Conservation (phyloP, 2,113 vertebrate species). For the Tyto alba region DNA sequence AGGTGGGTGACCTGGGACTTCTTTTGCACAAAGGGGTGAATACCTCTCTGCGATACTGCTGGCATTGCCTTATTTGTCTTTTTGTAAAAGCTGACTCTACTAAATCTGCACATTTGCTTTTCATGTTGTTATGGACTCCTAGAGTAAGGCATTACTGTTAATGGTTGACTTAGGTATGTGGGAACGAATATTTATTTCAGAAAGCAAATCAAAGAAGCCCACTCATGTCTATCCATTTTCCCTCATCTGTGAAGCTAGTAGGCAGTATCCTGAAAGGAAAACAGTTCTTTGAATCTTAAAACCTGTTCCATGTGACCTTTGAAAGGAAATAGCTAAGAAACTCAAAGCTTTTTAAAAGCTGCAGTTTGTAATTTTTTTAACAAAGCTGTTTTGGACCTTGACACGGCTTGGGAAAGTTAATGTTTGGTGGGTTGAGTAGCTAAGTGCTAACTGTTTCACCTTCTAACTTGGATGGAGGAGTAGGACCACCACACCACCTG, state of each 20-base stretch:
- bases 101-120: not conserved
- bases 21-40: not conserved
- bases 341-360: not conserved
- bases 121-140: not conserved
- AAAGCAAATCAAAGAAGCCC: constrained; percentile 10
- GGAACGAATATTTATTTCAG: constrained; percentile 30
- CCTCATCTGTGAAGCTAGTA: constrained; percentile 22
- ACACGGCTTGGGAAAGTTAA: not conserved
- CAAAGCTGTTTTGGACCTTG: not conserved
- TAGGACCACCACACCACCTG: not conserved
- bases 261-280: not conserved
- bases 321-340: not conserved
- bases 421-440: not conserved
- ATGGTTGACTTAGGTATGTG: constrained; percentile 44
- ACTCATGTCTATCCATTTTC: constrained; percentile 3
- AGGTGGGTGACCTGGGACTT: not conserved
- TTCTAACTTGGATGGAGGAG: not conserved
- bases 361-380: not conserved
- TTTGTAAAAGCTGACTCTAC: not conserved
- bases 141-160: constrained; percentile 12
- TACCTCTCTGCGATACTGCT: not conserved
- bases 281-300: not conserved
- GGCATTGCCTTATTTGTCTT: not conserved
- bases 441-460: not conserved
- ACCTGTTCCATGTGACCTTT: not conserved